Evolutionary conservation across 2,888 invertebrate species (phyloP).

Genomic region (Vesta saturnalis): DNA sequence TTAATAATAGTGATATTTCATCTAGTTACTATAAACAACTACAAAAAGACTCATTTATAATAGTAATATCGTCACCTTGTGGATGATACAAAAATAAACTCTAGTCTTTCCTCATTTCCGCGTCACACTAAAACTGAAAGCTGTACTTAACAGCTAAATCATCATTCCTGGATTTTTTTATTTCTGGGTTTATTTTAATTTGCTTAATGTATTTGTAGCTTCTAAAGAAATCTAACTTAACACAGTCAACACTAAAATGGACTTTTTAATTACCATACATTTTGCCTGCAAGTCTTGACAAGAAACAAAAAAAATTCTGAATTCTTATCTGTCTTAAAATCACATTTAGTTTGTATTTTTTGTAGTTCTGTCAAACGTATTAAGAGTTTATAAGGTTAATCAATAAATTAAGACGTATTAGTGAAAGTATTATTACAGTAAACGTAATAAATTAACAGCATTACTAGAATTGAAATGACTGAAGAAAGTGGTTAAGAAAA

Average conservation of each 20-base stretch:
- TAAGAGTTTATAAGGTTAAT: background rate
- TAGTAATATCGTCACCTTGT: too few species aligned
- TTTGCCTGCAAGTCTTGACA: background rate
- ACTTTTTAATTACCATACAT: background rate
- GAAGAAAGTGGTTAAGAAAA: background rate
- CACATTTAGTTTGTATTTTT: too few species aligned
- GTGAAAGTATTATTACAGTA: background rate
- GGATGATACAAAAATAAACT: too few species aligned
- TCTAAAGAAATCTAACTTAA: background rate
- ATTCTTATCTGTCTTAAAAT: too few species aligned
- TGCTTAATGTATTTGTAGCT: background rate
- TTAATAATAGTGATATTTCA: too few species aligned
- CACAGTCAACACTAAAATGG: background rate
- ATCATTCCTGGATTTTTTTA: background rate
- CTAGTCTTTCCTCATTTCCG: too few species aligned
- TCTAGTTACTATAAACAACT: too few species aligned
- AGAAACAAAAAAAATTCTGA: too few species aligned
- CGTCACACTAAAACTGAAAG: too few species aligned
- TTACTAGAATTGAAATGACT: background rate
- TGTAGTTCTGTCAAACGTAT: too few species aligned
- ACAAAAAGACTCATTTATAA: too few species aligned
- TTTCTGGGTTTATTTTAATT: background rate
- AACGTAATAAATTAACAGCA: background rate
- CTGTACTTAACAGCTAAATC: background rate
- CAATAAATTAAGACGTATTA: background rate